A percentile compares a stretch with the other conserved stretches of the same genome.
Conservation (phyloP, 2,113 vertebrate genomes). For the Progne subis region DNA sequence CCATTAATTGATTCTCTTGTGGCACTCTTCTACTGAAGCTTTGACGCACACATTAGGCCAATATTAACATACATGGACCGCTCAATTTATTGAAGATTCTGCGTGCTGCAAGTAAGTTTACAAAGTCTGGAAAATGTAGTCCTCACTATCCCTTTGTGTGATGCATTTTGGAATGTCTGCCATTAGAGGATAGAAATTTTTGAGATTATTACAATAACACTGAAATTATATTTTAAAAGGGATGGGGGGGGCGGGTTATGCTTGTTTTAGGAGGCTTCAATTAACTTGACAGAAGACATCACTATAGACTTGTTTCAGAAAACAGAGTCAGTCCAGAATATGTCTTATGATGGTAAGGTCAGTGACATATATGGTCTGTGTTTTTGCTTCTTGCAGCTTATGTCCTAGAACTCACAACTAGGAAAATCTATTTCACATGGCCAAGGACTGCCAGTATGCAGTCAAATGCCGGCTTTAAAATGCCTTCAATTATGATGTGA, state of each 20-base stretch:
- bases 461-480: neutral
- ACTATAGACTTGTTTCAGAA: conserved; percentile 5
- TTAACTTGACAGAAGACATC: neutral
- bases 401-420: neutral
- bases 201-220: neutral
- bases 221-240: neutral
- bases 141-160: neutral
- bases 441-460: neutral
- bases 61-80: neutral
- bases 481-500: neutral
- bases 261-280: neutral
- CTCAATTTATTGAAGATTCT: neutral
- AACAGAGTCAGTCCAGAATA: neutral
- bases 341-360: neutral
- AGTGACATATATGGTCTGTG: neutral
- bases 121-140: neutral
- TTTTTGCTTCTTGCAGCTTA: neutral
- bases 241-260: neutral
- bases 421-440: neutral
- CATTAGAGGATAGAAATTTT: neutral
- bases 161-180: neutral
- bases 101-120: neutral
- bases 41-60: accelerated
- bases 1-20: neutral
- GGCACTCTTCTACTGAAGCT: neutral